Evolutionary conservation across 2,113 vertebrate genomes (phyloP).

Genomic region (Oreochromis niloticus): DNA sequence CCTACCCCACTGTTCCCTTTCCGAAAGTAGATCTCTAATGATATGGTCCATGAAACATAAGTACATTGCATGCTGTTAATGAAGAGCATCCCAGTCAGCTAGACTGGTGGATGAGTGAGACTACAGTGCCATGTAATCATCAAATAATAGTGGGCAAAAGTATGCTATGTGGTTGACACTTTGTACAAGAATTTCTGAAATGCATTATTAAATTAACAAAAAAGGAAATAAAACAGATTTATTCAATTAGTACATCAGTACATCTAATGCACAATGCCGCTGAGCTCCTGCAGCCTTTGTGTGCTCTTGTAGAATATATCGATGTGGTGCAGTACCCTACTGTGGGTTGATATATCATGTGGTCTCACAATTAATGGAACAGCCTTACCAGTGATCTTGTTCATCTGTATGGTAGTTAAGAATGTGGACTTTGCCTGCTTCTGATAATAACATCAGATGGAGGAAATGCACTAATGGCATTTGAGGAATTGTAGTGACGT

Average conservation of each 20-base stretch:
- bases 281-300: conserved; percentile 13
- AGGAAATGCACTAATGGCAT: not conserved
- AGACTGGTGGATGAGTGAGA: conserved; percentile 17
- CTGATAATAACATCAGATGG: not conserved
- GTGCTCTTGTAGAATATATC: conserved; percentile 42
- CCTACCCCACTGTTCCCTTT: not conserved
- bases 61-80: conserved; percentile 54
- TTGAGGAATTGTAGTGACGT: not conserved
- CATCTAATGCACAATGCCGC: not conserved
- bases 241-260: conserved; percentile 1
- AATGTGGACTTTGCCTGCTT: conserved; percentile 16
- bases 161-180: not conserved
- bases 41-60: conserved; percentile 58
- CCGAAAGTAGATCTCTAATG: conserved; percentile 45
- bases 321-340: conserved; percentile 61
- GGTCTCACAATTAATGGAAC: conserved; percentile 61
- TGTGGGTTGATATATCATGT: conserved; percentile 57
- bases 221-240: not conserved
- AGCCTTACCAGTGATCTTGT: conserved; percentile 50
- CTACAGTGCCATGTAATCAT: conserved; percentile 35
- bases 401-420: conserved; percentile 42
- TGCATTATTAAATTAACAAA: not conserved
- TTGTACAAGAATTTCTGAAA: not conserved
- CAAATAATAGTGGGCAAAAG: conserved; percentile 36
- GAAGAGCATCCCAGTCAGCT: conserved; percentile 50